Evolutionary conservation across 2,113 vertebrate genomes (phyloP).

Genomic region (Dipodomys spectabilis): DNA sequence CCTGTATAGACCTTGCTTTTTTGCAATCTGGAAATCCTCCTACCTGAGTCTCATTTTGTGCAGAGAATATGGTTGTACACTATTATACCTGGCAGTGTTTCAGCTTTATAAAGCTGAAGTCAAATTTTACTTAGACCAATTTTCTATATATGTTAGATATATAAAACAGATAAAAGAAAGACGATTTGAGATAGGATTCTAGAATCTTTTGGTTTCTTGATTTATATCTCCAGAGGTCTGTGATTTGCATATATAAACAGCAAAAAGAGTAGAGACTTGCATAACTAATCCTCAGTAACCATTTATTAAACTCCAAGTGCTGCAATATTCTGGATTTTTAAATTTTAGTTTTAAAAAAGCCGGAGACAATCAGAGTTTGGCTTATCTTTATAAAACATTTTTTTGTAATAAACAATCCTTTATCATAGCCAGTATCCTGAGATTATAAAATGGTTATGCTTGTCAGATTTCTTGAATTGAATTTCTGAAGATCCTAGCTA

Average conservation of each 20-base stretch:
- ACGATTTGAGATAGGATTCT: background rate
- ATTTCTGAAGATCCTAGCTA: background rate
- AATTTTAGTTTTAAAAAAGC: background rate
- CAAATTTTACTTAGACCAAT: background rate
- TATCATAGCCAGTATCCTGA: background rate
- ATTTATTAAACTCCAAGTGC: background rate
- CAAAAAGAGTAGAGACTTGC: background rate
- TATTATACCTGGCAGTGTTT: background rate
- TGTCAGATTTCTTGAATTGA: background rate
- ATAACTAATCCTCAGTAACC: background rate
- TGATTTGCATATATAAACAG: background rate
- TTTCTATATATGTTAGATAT: background rate
- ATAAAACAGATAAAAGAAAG: background rate
- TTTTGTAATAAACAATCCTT: background rate
- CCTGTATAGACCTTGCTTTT: too few species aligned
- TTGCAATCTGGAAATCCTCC: too few species aligned
- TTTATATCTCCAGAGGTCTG: background rate
- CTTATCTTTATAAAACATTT: constrained; percentile 1
- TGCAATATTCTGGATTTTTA: background rate
- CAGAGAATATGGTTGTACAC: too few species aligned
- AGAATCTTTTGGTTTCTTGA: background rate
- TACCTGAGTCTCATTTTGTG: too few species aligned
- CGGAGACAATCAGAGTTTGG: background rate
- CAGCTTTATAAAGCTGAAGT: background rate
- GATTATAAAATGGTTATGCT: background rate